These are phyloP conservation scores for Iguana delicatissima DNA, from an alignment of 2,797 vertebrate genomes.

Conservation along the genomic window DNA sequence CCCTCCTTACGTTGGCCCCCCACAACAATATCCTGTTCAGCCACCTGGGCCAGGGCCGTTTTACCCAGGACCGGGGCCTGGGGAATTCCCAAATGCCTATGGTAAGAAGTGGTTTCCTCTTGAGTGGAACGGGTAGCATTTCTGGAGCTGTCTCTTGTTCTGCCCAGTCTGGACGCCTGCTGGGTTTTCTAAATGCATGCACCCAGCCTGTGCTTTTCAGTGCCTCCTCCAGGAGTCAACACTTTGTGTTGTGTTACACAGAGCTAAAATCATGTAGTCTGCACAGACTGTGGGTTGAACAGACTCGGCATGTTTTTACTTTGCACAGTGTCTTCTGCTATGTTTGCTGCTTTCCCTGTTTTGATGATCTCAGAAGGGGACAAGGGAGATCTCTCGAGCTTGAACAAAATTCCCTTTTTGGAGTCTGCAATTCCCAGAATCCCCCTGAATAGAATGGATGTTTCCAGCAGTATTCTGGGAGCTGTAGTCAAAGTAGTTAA, in stretches of 20 bases:
- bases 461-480: too few species aligned
- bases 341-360: not conserved
- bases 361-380: not conserved
- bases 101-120: conserved; percentile 81
- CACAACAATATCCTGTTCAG: conserved; percentile 95
- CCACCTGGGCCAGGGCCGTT: conserved; percentile 93
- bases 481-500: too few species aligned
- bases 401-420: too few species aligned
- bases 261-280: not conserved
- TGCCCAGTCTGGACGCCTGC: not conserved
- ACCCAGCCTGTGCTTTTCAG: too few species aligned
- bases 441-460: too few species aligned
- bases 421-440: too few species aligned
- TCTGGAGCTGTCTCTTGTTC: not conserved
- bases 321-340: not conserved
- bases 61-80: conserved; percentile 94
- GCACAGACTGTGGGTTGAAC: not conserved
- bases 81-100: conserved; percentile 93
- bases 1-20: conserved; percentile 91
- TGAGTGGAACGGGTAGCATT: too few species aligned
- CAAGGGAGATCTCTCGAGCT: not conserved
- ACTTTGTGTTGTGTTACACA: too few species aligned
- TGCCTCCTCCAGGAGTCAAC: too few species aligned
- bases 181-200: not conserved
- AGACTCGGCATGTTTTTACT: not conserved